Conservation (phyloP, 2,797 vertebrate species). For the Tinamus major region DNA sequence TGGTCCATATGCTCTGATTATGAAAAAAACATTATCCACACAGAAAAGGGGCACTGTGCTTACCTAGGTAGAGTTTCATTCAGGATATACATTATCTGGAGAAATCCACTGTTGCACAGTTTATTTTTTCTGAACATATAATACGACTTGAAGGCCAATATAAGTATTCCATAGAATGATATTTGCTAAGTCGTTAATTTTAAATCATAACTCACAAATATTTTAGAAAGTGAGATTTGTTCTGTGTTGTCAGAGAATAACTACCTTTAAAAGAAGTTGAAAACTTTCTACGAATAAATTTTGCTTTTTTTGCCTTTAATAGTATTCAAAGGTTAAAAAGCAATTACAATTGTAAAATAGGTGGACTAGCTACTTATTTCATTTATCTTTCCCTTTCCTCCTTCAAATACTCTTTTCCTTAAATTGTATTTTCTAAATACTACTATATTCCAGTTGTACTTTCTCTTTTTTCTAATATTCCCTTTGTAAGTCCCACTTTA, state of each 20-base stretch:
- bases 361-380: not conserved
- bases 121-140: not conserved
- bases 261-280: not conserved
- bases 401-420: not conserved
- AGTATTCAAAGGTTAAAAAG: slow-evolving; percentile 44
- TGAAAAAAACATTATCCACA: not conserved
- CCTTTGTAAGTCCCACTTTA: not conserved
- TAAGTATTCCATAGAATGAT: not conserved
- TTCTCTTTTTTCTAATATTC: slow-evolving; percentile 13
- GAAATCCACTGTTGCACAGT: not conserved
- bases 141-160: not conserved
- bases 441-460: not conserved
- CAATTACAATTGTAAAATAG: slow-evolving; percentile 53
- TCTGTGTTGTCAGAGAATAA: slow-evolving; percentile 2
- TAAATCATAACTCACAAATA: slow-evolving; percentile 8
- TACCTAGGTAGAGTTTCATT: not conserved
- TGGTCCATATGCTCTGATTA: slow-evolving; percentile 21
- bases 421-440: slow-evolving; percentile 21
- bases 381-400: slow-evolving; percentile 12
- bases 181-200: slow-evolving; percentile 18
- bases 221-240: not conserved
- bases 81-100: not conserved
- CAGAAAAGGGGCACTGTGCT: slow-evolving; percentile 26
- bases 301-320: not conserved
- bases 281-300: not conserved